phyloP scores from a whole-genome alignment of 2,113 vertebrate genomes.

The Engystomops pustulosus region DNA sequence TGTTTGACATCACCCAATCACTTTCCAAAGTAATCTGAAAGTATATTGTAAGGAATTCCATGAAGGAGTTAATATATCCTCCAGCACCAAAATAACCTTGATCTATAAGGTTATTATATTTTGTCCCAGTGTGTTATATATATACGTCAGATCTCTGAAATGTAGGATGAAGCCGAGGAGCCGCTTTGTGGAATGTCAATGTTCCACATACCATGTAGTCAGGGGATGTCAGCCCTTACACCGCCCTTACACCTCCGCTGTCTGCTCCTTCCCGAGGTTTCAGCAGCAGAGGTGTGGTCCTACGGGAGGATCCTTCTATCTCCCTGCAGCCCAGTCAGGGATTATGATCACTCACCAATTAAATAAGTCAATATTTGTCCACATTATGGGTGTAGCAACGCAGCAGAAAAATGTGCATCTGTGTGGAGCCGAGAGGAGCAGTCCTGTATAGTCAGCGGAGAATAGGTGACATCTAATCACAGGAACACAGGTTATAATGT shows the following conservation, averaged over 20 bases:
- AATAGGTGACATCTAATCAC: neutral
- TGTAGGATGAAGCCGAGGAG: conserved; percentile 17
- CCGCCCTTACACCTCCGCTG: conserved; percentile 17
- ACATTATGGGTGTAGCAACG: conserved; percentile 31
- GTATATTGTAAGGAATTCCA: neutral
- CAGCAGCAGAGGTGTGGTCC: conserved; percentile 9
- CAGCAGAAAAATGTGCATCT: conserved; percentile 4
- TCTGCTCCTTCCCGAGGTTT: neutral
- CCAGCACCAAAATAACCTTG: neutral
- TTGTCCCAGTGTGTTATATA: neutral
- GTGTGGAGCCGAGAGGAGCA: conserved; percentile 9
- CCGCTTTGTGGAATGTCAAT: conserved; percentile 40
- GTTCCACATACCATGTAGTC: conserved; percentile 31
- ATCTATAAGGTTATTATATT: neutral
- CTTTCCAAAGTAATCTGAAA: neutral
- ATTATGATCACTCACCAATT: conserved; percentile 49
- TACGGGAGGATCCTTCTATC: neutral
- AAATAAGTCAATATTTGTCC: conserved; percentile 46
- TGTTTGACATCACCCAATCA: no score
- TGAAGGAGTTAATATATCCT: neutral
- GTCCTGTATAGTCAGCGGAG: neutral
- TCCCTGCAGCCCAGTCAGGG: neutral
- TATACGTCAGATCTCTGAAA: neutral
- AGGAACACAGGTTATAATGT: conserved; percentile 2
- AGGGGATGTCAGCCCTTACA: conserved; percentile 1